These are phyloP conservation scores for Neoaliturus tenellus DNA, from an alignment of 2,888 invertebrate genomes.

Conservation along the genomic window DNA sequence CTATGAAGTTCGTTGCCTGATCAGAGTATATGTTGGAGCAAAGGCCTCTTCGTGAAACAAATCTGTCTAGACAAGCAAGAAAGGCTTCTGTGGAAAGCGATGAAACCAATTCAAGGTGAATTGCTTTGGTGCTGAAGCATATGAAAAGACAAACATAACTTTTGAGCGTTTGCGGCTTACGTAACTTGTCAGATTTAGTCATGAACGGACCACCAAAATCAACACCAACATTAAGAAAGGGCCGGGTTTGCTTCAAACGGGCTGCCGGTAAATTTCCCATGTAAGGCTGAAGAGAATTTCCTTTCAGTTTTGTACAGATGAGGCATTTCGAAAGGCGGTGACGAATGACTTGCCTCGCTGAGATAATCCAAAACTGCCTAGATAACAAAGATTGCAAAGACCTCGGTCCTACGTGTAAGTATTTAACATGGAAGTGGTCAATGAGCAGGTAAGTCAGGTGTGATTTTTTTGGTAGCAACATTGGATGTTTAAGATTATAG, in stretches of 20 bases:
- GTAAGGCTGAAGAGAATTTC: constrained; percentile 21
- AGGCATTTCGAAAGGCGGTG: background rate
- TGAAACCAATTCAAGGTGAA: constrained; percentile 69
- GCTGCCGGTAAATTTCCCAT: constrained; percentile 52
- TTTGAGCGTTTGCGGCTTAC: background rate
- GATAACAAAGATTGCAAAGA: constrained; percentile 16
- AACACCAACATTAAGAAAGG: constrained; percentile 50
- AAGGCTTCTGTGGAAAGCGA: constrained; percentile 68
- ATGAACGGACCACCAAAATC: constrained; percentile 56
- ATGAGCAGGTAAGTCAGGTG: constrained; percentile 54
- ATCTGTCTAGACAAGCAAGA: constrained; percentile 67
- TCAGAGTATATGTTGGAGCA: constrained; percentile 68
- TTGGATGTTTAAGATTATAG: constrained; percentile 29
- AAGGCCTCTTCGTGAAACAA: constrained; percentile 67
- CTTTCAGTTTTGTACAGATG: background rate
- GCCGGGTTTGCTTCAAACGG: background rate
- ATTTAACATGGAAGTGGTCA: constrained; percentile 56
- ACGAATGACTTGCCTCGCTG: constrained; percentile 4
- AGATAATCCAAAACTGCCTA: constrained; percentile 50
- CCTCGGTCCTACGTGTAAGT: constrained; percentile 54
- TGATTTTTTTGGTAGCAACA: constrained; percentile 56
- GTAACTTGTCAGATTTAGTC: background rate
- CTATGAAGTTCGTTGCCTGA: constrained; percentile 69
- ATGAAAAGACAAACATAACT: constrained; percentile 62
- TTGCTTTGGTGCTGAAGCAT: constrained; percentile 66